phyloP scores from a whole-genome alignment of 2,113 vertebrate species.

The Eublepharis macularius region DNA sequence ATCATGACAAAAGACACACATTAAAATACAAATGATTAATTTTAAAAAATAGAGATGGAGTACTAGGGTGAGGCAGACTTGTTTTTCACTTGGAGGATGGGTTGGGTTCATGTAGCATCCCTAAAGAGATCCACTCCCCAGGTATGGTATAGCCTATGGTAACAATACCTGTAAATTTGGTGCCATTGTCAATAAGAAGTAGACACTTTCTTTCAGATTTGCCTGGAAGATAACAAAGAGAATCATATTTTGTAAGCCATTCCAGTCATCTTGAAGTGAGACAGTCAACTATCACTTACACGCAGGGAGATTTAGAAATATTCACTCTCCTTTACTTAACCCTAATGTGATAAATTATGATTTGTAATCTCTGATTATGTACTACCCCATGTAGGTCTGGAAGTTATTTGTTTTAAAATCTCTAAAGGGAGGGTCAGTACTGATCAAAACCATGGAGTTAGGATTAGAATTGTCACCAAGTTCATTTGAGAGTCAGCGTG shows the following conservation, averaged over 20 bases:
- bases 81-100: not conserved
- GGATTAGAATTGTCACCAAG: not conserved
- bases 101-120: not conserved
- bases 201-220: slow-evolving; percentile 65
- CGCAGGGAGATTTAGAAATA: not conserved
- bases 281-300: not conserved
- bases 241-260: not conserved
- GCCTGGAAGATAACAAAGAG: slow-evolving; percentile 53
- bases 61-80: not conserved
- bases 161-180: slow-evolving; percentile 67
- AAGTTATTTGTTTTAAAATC: not conserved
- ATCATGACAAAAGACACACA: not conserved
- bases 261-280: not conserved
- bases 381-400: no score
- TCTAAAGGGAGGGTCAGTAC: not conserved
- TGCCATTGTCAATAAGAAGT: slow-evolving; percentile 55
- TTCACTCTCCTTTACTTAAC: not conserved
- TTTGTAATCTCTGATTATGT: not conserved
- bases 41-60: not conserved
- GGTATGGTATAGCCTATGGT: fast-evolving
- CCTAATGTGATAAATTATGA: not conserved
- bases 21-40: not conserved
- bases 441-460: not conserved
- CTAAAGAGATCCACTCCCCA: not conserved
- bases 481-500: no score